Evolutionary conservation across 1,140 invertebrate species (phyloP).

Genomic region (Rhagoletis pomonella): DNA sequence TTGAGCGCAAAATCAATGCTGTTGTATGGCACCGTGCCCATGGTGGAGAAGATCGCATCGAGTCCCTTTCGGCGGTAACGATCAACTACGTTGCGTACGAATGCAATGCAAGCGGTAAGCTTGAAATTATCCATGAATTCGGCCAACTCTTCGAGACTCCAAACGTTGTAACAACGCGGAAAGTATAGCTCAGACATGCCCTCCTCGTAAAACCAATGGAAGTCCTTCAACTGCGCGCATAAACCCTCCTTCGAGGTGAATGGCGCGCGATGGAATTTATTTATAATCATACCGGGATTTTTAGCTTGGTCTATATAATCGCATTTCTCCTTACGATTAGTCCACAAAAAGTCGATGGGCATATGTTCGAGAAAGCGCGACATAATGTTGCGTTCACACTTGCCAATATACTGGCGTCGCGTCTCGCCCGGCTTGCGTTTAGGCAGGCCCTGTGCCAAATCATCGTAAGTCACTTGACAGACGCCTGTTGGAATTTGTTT

Average conservation of each 20-base stretch:
- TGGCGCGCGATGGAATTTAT: conserved; percentile 83
- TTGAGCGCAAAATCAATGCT: conserved; percentile 87
- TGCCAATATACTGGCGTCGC: conserved; percentile 71
- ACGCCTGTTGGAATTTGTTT: conserved; percentile 65
- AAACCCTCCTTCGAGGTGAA: conserved; percentile 95
- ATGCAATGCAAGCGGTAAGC: conserved; percentile 88
- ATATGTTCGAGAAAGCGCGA: conserved; percentile 81
- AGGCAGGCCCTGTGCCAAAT: conserved; percentile 70
- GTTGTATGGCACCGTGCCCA: conserved; percentile 82
- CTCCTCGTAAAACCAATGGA: conserved; percentile 92
- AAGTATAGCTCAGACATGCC: conserved; percentile 87
- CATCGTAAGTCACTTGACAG: conserved; percentile 69
- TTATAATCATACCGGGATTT: conserved; percentile 72
- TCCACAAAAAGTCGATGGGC: conserved; percentile 91
- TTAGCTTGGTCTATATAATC: conserved; percentile 73
- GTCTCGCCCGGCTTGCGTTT: conserved; percentile 71
- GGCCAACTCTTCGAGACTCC: conserved; percentile 88
- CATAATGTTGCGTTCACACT: conserved; percentile 79
- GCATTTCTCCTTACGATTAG: conserved; percentile 86
- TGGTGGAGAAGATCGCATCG: conserved; percentile 76
- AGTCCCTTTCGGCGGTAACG: conserved; percentile 78
- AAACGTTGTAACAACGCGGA: conserved; percentile 91
- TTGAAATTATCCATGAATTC: conserved; percentile 94
- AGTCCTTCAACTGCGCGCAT: conserved; percentile 86
- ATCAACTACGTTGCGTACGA: conserved; percentile 84